Evolutionary conservation across 2,797 vertebrate genomes (phyloP), one percentile per base, ranked within the genome.

Genomic region (Siniperca scherzeri): DNA sequence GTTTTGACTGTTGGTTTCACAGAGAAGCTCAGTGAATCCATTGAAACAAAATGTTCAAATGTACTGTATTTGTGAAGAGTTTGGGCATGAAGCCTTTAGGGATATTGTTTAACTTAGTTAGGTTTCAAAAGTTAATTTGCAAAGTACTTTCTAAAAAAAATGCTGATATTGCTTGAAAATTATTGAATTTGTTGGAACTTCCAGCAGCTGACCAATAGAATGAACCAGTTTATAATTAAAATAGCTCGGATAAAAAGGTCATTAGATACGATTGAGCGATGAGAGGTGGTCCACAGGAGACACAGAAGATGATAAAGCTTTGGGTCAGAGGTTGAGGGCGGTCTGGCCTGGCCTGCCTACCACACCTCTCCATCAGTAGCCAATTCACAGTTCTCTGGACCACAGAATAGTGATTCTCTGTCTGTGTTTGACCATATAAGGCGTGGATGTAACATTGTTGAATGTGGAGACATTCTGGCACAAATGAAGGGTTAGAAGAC

Each of bases 401-500:
- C 62, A n/a, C 72, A 56, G 55, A 78, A 71, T 64, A 44, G 74
- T 12, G 60, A 74, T 71, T 77, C 46, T 77, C 70, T 30, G 65
- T 85, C 75, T 38, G 72, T 38, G 55, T 80, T 73, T 84, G 89
- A 75, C 92, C 88, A 74, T 84, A 85, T 88, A 83, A 89, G 91
- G 84, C 75, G 84, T 12, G 80, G 84, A 79, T 72, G 64, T 70
- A 69, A 80, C 82, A 74, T 77, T 81, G 88, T 77, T 73, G 87
- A 91, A 79, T 73, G 75, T 69, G 77, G 85, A 88, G 85, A 90
- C 85, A 80, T 89, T 86, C 91, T 94, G 93, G 94, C 94, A 93
- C 88, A 77, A 78, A 81, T 25, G 57, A 72, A 89, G 88, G 89
- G 90, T 93, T 82, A 87, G 91, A 90, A 89, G 88, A 80, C 86